These are phyloP conservation scores for Diaphora mendica DNA, from an alignment of 2,888 invertebrate genomes.

Conservation along the genomic window DNA sequence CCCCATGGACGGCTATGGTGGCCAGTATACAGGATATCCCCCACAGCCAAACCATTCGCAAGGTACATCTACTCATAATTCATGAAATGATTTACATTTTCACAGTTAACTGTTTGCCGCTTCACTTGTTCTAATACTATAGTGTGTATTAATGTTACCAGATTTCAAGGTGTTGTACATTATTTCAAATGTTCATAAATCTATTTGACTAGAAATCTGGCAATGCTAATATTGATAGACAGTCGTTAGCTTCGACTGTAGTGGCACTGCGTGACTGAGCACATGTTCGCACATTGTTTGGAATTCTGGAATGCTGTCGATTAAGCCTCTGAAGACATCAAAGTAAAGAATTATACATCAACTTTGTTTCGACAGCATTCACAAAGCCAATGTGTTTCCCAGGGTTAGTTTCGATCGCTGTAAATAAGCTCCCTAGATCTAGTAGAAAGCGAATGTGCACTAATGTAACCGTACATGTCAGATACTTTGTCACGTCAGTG, in stretches of 20 bases:
- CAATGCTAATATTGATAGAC: slow-evolving; percentile 49
- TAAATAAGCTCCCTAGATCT: slow-evolving; percentile 60
- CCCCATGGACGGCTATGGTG: slow-evolving; percentile 93
- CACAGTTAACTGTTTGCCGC: slow-evolving; percentile 25
- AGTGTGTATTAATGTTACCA: slow-evolving; percentile 16
- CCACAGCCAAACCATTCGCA: slow-evolving; percentile 89
- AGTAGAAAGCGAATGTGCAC: slow-evolving; percentile 35
- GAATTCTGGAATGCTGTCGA: slow-evolving; percentile 30
- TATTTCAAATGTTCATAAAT: neutral
- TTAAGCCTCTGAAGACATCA: neutral
- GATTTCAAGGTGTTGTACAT: neutral
- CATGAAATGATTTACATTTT: neutral
- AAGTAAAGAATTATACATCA: neutral
- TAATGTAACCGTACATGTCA: slow-evolving; percentile 8
- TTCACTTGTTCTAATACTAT: slow-evolving; percentile 21
- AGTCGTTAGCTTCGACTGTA: slow-evolving; percentile 49
- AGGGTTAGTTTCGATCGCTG: slow-evolving; percentile 45
- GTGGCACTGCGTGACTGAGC: slow-evolving; percentile 51
- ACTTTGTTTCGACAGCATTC: slow-evolving; percentile 19
- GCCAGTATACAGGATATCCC: slow-evolving; percentile 88
- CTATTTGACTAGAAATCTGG: neutral
- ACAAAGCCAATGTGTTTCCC: slow-evolving; percentile 22
- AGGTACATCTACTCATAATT: slow-evolving; percentile 86
- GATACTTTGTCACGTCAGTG: slow-evolving; percentile 13
- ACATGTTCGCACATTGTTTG: slow-evolving; percentile 40